Evolutionary conservation across 1,140 invertebrate species (phyloP), one percentile per base, ranked within the genome.

Genomic region (Musca vetustissima): DNA sequence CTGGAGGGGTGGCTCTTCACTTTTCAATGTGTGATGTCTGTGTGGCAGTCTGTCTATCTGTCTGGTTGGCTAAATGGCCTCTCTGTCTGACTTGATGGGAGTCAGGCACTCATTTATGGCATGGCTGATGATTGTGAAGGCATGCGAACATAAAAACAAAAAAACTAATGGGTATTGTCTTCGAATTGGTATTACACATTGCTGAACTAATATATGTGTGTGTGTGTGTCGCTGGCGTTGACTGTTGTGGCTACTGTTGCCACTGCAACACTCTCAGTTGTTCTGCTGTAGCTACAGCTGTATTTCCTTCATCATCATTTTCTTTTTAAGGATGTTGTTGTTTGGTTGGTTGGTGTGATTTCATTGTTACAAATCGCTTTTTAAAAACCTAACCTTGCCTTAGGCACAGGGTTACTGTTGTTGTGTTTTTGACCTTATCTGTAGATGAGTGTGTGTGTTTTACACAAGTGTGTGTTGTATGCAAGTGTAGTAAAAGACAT

Each of bases 331-430:
- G 36, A 43, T 43, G 28, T 55, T 55, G 22, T 25, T 55, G 19
- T 24, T n/a, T 24, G 21, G 15, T 55, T n/a, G n/a, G 55, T 32
- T 32, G 15, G 24, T 7, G 15, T 57, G 53, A 28, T 57, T 57
- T 19, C 57, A 61, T 61, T 61, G 57, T 61, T 61, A 61, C 28
- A 61, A 61, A 61, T 61, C 57, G 57, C 22, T 61, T 61, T 55
- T 55, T 55, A 43, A 43, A 43, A 36, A 61, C n/a, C 57, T 61
- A 61, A 61, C 57, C 57, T 61, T 61, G 57, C 28, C 28, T 43
- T 61, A 36, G 28, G 36, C 17, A 19, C 57, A 61, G 57, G 57
- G 57, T 61, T 61, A 61, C 36, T 61, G 57, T 61, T 61, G 57
- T 61, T 61, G 28, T 61, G 28, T 61, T 61, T 61, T 61, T 61